Evolutionary conservation across 2,797 vertebrate species (phyloP), one percentile per base, ranked within the genome.

Genomic region (Cirrhinus mrigala): DNA sequence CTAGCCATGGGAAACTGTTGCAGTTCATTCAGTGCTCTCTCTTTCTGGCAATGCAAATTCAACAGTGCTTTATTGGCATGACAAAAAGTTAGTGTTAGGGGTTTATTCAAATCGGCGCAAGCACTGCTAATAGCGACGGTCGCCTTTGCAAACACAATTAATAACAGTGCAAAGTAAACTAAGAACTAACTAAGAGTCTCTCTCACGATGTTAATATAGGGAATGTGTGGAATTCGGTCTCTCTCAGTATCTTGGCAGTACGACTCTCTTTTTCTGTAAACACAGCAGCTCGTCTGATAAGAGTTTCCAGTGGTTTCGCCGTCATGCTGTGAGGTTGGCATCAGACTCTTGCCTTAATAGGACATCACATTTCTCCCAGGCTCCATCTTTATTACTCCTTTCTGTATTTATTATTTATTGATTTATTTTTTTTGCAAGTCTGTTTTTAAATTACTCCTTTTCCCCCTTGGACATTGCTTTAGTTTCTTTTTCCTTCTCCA

Each of bases 341-440:
- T 86, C 83, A 74, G 22, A 48, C 56, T 48, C 58, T 68, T 66
- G 58, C 89, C 88, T 89, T 90, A 87, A 89, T 89, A 89, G 89
- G 88, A 87, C 86, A 89, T 90, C 71, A 27, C 16, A 74, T 56
- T 27, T 77, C 24, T 66, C 18, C 56, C 46, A 29, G 40, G 10
- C 44, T 44, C 48, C 7, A 22, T 62, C 22, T 56, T 54, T 29
- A 77, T 29, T 16, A 6, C 76, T 60, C 12, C 18, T 56, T 48
- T 46, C 24, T 46, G 69, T 22, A 46, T 27, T 24, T 64, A 50
- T 60, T 73, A 29, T 71, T 60, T 44, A 37, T 46, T 27, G 12
- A 52, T 37, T 62, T 79, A 16, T 62, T 54, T 20, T 62, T 27
- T 62, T 11, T 62, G 22, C 24, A 46, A 18, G 22, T 6, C 1